Evolutionary conservation across 2,113 vertebrate species (phyloP), one percentile per base, ranked within the genome.

Genomic region (Grallaria varia): DNA sequence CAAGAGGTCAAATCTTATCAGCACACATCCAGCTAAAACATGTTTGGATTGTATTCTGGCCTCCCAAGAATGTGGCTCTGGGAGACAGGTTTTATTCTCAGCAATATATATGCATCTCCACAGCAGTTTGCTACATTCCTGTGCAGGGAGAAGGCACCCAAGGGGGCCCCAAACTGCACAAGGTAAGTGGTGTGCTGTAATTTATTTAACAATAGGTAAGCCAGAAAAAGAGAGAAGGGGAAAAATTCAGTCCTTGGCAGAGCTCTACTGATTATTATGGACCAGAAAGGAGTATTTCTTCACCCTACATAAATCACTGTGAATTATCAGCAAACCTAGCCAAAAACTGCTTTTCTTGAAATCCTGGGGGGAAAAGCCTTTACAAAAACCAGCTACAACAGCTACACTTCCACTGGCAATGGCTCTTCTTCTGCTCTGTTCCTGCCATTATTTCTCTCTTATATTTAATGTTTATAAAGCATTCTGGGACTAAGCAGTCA

Each of bases 241-340:
- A 7, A 80, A 89, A 93, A 87, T 18, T 58, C 77, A 44, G 42
- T 56, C n/a, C 73, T 89, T 23, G 1, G 64, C 66, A 89, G 68
- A 95, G 60, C 52, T 93, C 60, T 68, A 24, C 68, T 69, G 68
- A 78, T 78, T 84, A 67, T 93, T 84, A 90, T 28, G 49, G 90
- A 80, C 76, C 69, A 89, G 93, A 86, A 89, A 85, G 60, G 72
- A 86, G 74, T 60, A 50, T 87, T 94, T 95, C 60, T 96, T 92
- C 73, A 75, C 64, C 83, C 83, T 50, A 84, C 80, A 90, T 90
- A 94, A 95, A 96, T 96, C 96, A 96, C 56, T 23, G 73, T 84
- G 79, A 94, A 84, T 96, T 90, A 92, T 81, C 92, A 79, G 39
- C 53, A 94, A 81, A 42, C 42, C 50, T 64, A 67, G 50, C 75